Evolutionary conservation across 1,140 invertebrate genomes (phyloP), one percentile per base, ranked within the genome.

Genomic region (Antheraea pernyi): DNA sequence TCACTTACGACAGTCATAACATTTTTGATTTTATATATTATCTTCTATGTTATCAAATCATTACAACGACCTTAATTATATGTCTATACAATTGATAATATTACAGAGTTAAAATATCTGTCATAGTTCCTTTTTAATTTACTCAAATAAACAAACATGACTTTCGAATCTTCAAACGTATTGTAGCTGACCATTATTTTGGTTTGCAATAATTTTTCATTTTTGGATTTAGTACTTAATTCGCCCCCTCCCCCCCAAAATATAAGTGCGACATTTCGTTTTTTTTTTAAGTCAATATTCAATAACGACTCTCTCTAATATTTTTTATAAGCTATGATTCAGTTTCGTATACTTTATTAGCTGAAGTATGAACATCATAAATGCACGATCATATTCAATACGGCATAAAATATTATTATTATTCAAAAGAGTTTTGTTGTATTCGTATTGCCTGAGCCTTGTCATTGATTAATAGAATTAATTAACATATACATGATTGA

Each of bases 211-310:
- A 82, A n/a, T 61, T 69, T 39, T 64, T 68, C 72, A 37, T 30
- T 18, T 68, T 72, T 71, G 68, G 53, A 75, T 73, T 60, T 80
- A 82, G 89, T 91, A 91, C 89, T 91, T 91, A 91, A 88, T 78
- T 82, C 86, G 83, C 87, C 11, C 7, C 11, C 37, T 9, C 37
- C 9, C 37, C 37, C 37, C 84, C 85, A 86, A 82, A 80, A 78
- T 84, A 79, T 81, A 70, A 82, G 81, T 90, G 89, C 89, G 87
- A 91, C 89, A 91, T 91, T 89, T 88, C 84, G 80, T 85, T 80
- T 30, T 30, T 30, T 30, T 30, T 30, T 80, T 80, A 65, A 70
- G 59, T 70, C 39, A 42, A 83, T 75, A 68, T 67, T 69, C 65
- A 70, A 81, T 72, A 72, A 74, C 76, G 36, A 59, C 30, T 86